phyloP scores from a whole-genome alignment of 2,888 invertebrate species.

The Cephalotes varians region DNA sequence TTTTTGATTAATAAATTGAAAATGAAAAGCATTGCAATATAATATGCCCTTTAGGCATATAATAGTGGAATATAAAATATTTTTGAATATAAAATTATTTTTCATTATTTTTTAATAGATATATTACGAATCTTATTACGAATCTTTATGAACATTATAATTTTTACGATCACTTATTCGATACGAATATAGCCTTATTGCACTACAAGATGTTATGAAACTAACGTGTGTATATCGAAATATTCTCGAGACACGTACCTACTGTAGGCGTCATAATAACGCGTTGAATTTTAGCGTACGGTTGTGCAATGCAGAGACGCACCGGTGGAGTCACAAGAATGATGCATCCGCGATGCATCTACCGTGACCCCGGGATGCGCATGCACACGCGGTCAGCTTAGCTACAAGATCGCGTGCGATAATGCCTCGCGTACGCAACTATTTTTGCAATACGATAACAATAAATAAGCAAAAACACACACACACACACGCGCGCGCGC shows the following conservation, averaged over 20 bases:
- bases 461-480: conserved; percentile 26
- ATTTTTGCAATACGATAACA: conserved; percentile 23
- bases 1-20: background rate
- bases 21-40: background rate
- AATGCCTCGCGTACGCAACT: conserved; percentile 25
- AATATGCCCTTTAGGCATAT: background rate
- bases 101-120: background rate
- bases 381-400: conserved; percentile 57
- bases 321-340: conserved; percentile 41
- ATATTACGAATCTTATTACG: background rate
- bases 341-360: conserved; percentile 74
- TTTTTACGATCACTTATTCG: background rate
- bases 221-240: conserved; percentile 4
- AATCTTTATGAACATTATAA: background rate
- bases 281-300: conserved; percentile 9
- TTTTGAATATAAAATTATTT: conserved; percentile 3
- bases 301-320: conserved; percentile 46
- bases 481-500: background rate
- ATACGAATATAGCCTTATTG: background rate
- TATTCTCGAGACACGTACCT: background rate
- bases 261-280: conserved; percentile 24
- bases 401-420: conserved; percentile 58
- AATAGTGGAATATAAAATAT: background rate
- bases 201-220: background rate
- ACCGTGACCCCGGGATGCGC: conserved; percentile 77